Base-by-base conservation (phyloP, 2,888 invertebrate genomes). In the Trilocha varians region DNA sequence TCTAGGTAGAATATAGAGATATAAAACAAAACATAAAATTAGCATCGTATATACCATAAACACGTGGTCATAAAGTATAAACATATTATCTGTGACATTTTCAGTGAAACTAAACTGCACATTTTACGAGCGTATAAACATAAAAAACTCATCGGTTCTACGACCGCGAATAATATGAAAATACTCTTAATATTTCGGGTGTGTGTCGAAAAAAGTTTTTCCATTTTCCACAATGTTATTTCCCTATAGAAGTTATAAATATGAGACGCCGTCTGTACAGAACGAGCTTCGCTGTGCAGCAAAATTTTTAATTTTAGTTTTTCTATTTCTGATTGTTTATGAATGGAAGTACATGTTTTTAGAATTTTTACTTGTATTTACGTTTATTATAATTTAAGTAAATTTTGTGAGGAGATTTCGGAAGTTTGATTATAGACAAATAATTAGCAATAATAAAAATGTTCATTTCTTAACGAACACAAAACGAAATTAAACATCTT, bases 211-310 rank as follows among this genome's bases (percentile, higher is more conserved):
- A 74, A 79, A 84, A 84, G 70, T 82, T 83, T 83, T 76, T 76
- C 77, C 78, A 78, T 82, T 77, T 74, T 77, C 61, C 63, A 73
- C 71, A 71, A 65, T 61, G 73, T 71, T 82, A 84, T 84, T 84
- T 84, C 83, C 84, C 83, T 80, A 82, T 78, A 82, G 84, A 76
- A 82, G 78, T 78, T 78, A 75, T 84, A 84, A 83, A 83, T 76
- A 80, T 66, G 69, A 71, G 25, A 25, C 25, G 66, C 62, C 64
- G 65, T 52, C 64, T 60, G 63, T 49, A 17, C 17, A 18, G 15
- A 49, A 34, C 39, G 15, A 32, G 16, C 17, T 32, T 39, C 13
- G 38, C 32, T 17, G 40, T 39, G n/a, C 36, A 35, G 32, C 42
- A 40, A 38, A 41, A 38, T 34, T 42, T 18, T 34, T 3, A 25